Conservation (phyloP, 2,888 invertebrate genomes). For the Eubasilissa splendida region DNA sequence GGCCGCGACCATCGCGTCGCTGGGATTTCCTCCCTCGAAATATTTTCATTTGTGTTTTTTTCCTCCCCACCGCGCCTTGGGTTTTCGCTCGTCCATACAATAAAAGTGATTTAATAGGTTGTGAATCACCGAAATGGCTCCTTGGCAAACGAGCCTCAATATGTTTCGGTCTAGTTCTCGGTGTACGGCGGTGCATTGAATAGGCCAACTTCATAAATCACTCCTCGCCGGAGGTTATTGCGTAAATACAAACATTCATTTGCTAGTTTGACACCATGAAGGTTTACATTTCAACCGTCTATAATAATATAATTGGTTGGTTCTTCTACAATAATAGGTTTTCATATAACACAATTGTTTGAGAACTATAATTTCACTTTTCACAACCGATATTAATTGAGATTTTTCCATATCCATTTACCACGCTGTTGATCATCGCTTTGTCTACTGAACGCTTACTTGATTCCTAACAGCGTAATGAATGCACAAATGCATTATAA, state of each 20-base stretch:
- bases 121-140: constrained; percentile 54
- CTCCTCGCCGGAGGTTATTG: not conserved
- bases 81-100: constrained; percentile 49
- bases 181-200: constrained; percentile 39
- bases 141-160: constrained; percentile 52
- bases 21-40: constrained; percentile 3
- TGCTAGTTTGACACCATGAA: not conserved
- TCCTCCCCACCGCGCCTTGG: constrained; percentile 18
- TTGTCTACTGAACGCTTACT: no score
- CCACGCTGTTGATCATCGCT: no score
- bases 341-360: no score
- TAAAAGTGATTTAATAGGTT: constrained; percentile 58
- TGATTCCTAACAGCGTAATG: no score
- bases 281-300: not conserved
- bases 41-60: constrained; percentile 48
- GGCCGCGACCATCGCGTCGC: not conserved
- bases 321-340: no score
- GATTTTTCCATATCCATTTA: no score
- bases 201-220: constrained; percentile 33
- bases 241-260: no score
- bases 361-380: no score
- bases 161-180: constrained; percentile 40
- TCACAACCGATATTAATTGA: no score
- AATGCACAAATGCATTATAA: no score
- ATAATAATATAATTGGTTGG: no score